Evolutionary conservation across 2,888 invertebrate genomes (phyloP).

Genomic region (Lithophane leautieri): DNA sequence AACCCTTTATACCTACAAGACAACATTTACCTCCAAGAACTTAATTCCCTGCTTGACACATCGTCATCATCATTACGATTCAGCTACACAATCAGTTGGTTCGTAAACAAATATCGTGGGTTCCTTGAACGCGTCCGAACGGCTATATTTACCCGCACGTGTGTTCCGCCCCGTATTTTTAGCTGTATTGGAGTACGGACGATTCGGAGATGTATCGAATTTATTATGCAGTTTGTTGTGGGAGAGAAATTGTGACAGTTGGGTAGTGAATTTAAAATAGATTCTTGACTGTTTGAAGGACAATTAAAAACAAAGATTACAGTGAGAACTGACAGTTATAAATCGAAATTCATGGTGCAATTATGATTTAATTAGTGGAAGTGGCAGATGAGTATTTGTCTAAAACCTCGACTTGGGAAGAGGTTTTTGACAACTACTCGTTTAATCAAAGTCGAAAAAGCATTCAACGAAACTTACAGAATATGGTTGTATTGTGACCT

Average conservation of each 20-base stretch:
- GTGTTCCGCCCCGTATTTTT: constrained; percentile 67
- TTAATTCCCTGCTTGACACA: constrained; percentile 29
- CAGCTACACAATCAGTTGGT: constrained; percentile 62
- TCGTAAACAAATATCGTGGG: constrained; percentile 58
- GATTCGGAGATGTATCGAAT: constrained; percentile 31
- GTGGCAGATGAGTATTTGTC: background rate
- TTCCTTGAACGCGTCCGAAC: constrained; percentile 64
- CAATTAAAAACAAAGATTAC: too few species aligned
- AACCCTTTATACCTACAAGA: background rate
- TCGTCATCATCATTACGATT: constrained; percentile 38
- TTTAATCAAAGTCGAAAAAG: background rate
- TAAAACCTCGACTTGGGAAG: too few species aligned
- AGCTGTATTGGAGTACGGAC: constrained; percentile 29
- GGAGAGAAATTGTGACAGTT: background rate
- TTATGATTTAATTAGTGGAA: background rate
- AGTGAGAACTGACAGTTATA: background rate
- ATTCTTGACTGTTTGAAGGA: too few species aligned
- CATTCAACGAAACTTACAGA: background rate
- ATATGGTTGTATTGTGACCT: background rate
- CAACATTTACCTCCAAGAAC: constrained; percentile 14
- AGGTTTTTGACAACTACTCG: background rate
- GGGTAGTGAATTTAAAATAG: background rate
- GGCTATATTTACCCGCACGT: constrained; percentile 65
- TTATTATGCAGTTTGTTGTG: constrained; percentile 18
- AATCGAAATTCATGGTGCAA: background rate